These are phyloP conservation scores for Dasypolia templi DNA, from an alignment of 2,888 invertebrate species.

Conservation along the genomic window DNA sequence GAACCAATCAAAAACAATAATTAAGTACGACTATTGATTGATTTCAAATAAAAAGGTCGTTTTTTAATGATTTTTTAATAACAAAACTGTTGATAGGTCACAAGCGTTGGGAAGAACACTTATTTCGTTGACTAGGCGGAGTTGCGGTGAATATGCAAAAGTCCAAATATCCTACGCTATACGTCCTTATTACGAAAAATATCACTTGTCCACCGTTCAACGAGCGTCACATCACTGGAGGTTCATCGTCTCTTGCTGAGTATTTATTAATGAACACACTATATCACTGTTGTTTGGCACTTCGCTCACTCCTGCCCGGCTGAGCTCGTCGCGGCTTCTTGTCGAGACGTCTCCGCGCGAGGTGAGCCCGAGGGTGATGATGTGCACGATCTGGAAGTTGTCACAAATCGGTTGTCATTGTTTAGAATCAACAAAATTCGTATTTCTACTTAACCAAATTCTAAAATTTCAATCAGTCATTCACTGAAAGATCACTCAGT, in stretches of 20 bases:
- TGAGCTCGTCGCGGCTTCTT: conserved; percentile 71
- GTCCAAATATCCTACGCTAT: conserved; percentile 60
- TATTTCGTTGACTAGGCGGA: conserved; percentile 88
- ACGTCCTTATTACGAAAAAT: conserved; percentile 77
- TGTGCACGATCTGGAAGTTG: conserved; percentile 81
- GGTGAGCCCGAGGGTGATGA: conserved; percentile 73
- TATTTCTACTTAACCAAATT: no score
- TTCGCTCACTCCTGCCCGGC: conserved; percentile 64
- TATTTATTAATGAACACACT: conserved; percentile 86
- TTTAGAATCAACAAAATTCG: no score
- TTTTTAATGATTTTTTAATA: conserved; percentile 25
- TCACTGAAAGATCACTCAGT: no score
- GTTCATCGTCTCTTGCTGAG: conserved; percentile 78
- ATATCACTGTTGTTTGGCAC: conserved; percentile 24
- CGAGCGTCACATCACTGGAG: conserved; percentile 83
- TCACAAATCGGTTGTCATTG: no score
- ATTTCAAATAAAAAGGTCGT: conserved; percentile 47
- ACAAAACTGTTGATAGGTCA: conserved; percentile 50
- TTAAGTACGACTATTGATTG: conserved; percentile 64
- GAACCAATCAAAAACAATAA: conserved; percentile 78
- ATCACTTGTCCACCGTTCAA: conserved; percentile 84
- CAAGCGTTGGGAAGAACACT: conserved; percentile 72
- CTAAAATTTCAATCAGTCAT: no score
- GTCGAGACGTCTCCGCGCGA: conserved; percentile 71
- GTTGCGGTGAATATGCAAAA: conserved; percentile 76